Percentiles rank a stretch among this genome's conserved stretches.
Conservation (phyloP, 23 tunicate species). For the Aplidium turbinatum region DNA sequence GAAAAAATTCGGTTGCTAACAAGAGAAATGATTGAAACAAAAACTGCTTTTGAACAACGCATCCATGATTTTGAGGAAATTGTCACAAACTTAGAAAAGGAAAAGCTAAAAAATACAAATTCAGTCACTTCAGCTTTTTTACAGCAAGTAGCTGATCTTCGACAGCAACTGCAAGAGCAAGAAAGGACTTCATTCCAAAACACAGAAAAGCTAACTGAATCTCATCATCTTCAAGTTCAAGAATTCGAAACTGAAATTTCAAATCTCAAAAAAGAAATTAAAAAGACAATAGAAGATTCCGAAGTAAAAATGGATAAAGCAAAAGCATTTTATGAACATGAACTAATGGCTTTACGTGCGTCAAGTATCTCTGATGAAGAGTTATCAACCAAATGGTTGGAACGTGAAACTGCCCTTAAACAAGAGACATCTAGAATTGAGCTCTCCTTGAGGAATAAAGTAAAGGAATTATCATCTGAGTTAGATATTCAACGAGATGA, state of each 20-base stretch:
- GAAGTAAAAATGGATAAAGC: constrained; percentile 84
- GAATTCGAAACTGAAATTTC: constrained; percentile 26
- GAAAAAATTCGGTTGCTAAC: constrained; percentile 21
- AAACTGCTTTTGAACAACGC: constrained; percentile 73
- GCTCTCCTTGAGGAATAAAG: constrained; percentile 40
- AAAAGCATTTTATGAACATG: constrained; percentile 80
- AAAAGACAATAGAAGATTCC: constrained; percentile 46
- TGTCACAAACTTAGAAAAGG: constrained; percentile 49
- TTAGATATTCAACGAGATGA: constrained; percentile 51
- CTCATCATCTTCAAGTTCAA: constrained; percentile 16
- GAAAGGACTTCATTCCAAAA: constrained; percentile 22
- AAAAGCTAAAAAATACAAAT: constrained; percentile 55
- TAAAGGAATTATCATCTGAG: constrained; percentile 46
- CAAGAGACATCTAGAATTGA: constrained; percentile 59
- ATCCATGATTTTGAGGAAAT: constrained; percentile 57
- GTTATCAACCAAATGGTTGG: constrained; percentile 51
- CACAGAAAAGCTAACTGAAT: constrained; percentile 26
- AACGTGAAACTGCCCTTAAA: constrained; percentile 58
- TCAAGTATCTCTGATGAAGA: constrained; percentile 38
- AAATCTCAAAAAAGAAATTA: constrained; percentile 42
- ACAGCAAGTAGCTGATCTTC: constrained; percentile 32
- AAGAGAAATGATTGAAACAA: constrained; percentile 61
- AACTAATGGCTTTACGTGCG: constrained; percentile 51
- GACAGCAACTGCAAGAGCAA: constrained; percentile 33
- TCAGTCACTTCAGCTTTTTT: constrained; percentile 33